phyloP scores from a whole-genome alignment of 2,888 invertebrate genomes.

The Tromatobia lineatoria region DNA sequence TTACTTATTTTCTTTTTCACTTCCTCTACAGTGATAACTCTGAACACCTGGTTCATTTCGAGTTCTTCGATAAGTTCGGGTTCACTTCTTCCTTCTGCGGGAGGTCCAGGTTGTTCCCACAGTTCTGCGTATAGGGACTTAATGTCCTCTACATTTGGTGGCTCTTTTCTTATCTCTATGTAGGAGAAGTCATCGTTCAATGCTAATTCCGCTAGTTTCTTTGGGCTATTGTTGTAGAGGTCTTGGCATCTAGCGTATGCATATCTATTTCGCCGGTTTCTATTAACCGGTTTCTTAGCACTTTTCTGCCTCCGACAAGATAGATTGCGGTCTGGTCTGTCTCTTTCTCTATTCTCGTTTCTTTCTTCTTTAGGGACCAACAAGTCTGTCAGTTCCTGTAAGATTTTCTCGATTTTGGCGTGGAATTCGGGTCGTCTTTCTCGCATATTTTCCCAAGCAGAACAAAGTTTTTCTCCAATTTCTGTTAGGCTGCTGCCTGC shows the following conservation, averaged over 20 bases:
- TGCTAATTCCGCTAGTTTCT: slow-evolving; percentile 72
- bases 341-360: neutral
- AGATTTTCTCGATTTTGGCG: no score
- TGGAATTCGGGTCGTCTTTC: no score
- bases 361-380: neutral
- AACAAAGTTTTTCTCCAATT: no score
- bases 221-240: slow-evolving; percentile 75
- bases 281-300: neutral
- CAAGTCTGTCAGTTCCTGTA: no score
- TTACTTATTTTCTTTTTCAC: slow-evolving; percentile 50
- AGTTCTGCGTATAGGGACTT: slow-evolving; percentile 71
- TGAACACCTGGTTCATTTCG: neutral
- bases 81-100: no score
- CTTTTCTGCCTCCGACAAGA: neutral
- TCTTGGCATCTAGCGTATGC: slow-evolving; percentile 78
- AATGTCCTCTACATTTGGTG: slow-evolving; percentile 50
- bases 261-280: neutral
- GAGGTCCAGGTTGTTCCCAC: slow-evolving; percentile 71
- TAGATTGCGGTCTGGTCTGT: neutral
- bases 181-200: slow-evolving; percentile 61
- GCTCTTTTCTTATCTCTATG: neutral
- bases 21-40: slow-evolving; percentile 56
- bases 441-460: no score
- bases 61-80: neutral
- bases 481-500: no score